phyloP scores from a whole-genome alignment of 2,888 invertebrate species.

The Toxonevra muliebris region DNA sequence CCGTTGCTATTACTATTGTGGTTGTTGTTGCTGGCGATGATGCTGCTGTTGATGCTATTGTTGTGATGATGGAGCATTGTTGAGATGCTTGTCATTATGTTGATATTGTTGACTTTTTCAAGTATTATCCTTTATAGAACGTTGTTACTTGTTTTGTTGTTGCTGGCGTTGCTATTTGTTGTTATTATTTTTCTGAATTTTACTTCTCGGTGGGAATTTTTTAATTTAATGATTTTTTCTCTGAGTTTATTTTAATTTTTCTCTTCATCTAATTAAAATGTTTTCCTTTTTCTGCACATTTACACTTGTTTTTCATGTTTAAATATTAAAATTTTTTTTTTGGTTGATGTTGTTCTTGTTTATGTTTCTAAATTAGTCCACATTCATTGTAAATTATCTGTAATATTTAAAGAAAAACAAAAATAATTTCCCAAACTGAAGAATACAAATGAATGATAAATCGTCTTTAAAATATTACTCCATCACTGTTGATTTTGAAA shows the following conservation, averaged over 20 bases:
- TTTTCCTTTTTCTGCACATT: no score
- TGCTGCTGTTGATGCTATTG: conserved; percentile 13
- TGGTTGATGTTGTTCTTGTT: no score
- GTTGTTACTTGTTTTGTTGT: neutral
- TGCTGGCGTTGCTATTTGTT: neutral
- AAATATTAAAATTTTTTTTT: no score
- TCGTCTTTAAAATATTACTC: no score
- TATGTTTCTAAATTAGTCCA: no score
- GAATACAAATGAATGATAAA: no score
- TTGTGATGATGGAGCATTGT: conserved; percentile 40
- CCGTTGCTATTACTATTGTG: conserved; percentile 26
- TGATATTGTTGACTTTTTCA: conserved; percentile 9
- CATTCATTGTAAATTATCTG: no score
- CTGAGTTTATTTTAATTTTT: neutral
- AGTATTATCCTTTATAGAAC: neutral
- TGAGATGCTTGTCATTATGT: conserved; percentile 42
- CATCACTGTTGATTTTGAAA: no score
- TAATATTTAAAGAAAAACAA: no score
- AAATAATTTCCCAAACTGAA: no score
- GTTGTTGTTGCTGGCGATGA: conserved; percentile 6
- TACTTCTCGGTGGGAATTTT: conserved; percentile 14
- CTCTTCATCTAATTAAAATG: neutral
- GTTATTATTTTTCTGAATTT: neutral
- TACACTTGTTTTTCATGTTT: neutral
- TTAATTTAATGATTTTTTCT: conserved; percentile 1